Conservation (phyloP, 1,140 invertebrate species). For the Ceratitis capitata region DNA sequence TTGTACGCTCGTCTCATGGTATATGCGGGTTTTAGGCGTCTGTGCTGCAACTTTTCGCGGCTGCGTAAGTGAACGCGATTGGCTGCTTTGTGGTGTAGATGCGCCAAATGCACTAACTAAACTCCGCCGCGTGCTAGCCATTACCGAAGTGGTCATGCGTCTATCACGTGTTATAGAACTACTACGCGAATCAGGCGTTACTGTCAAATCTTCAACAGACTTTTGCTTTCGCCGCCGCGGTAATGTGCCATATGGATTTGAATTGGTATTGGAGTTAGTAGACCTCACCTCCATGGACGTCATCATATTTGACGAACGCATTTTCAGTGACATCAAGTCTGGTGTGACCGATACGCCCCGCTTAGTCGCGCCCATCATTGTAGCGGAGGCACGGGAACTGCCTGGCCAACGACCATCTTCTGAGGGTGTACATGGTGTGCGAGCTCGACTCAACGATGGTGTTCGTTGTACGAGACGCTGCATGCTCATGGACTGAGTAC, state of each 20-base stretch:
- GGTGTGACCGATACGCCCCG: slow-evolving; percentile 52
- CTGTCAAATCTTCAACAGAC: slow-evolving; percentile 67
- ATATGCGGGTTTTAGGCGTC: slow-evolving; percentile 73
- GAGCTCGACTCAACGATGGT: slow-evolving; percentile 69
- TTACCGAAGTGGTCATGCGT: slow-evolving; percentile 65
- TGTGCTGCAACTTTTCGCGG: slow-evolving; percentile 57
- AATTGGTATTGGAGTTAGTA: slow-evolving; percentile 14
- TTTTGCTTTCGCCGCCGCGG: slow-evolving; percentile 75
- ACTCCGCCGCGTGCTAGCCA: slow-evolving; percentile 51
- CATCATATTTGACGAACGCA: slow-evolving; percentile 56
- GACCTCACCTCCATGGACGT: slow-evolving; percentile 66
- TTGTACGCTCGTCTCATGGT: slow-evolving; percentile 79
- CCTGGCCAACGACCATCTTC: slow-evolving; percentile 78
- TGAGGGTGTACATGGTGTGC: slow-evolving; percentile 73
- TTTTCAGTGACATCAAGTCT: slow-evolving; percentile 58
- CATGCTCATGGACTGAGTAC: slow-evolving; percentile 66
- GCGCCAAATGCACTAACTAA: slow-evolving; percentile 55
- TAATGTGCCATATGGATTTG: slow-evolving; percentile 78
- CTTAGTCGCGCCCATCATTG: slow-evolving; percentile 38
- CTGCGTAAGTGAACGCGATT: slow-evolving; percentile 42
- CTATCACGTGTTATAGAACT: slow-evolving; percentile 64
- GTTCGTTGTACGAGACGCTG: slow-evolving; percentile 70
- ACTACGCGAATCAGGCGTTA: slow-evolving; percentile 62
- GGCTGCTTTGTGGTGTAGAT: slow-evolving; percentile 28
- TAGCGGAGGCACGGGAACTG: slow-evolving; percentile 52